Conservation (phyloP, 2,888 invertebrate genomes). For the Spialia ferax region DNA sequence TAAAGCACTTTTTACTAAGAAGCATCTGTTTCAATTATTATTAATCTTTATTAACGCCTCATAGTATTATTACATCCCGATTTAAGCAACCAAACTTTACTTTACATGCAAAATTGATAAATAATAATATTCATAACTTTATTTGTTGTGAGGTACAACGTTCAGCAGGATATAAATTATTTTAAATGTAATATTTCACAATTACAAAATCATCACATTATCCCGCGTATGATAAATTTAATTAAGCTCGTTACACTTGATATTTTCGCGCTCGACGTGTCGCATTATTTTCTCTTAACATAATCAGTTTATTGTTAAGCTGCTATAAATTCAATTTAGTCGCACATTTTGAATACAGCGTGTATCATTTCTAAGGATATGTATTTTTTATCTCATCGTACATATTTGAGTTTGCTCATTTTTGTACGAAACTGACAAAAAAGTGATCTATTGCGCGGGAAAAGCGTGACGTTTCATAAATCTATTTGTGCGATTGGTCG, state of each 20-base stretch:
- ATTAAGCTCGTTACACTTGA: neutral
- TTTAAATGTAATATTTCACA: neutral
- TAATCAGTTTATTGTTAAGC: neutral
- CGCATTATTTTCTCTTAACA: neutral
- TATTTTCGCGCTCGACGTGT: neutral
- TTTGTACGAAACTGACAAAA: too few relatives aligned
- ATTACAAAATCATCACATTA: constrained; percentile 1
- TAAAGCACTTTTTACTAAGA: too few relatives aligned
- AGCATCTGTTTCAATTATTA: too few relatives aligned
- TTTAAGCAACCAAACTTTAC: too few relatives aligned
- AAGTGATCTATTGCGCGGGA: too few relatives aligned
- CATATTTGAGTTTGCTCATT: too few relatives aligned
- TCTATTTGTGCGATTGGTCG: too few relatives aligned
- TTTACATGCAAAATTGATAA: neutral
- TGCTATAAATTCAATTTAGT: neutral
- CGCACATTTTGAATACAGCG: neutral
- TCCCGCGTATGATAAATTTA: neutral
- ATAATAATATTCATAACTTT: neutral
- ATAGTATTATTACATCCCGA: too few relatives aligned
- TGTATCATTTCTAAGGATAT: neutral
- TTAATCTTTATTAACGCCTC: too few relatives aligned
- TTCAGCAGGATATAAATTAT: neutral
- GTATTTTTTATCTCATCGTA: neutral
- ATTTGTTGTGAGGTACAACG: neutral
- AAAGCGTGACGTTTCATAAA: too few relatives aligned